Percentiles rank a stretch among this genome's conserved stretches.
Conservation (phyloP, 2,888 invertebrate species). For the Scaptomyza caliginosa region DNA sequence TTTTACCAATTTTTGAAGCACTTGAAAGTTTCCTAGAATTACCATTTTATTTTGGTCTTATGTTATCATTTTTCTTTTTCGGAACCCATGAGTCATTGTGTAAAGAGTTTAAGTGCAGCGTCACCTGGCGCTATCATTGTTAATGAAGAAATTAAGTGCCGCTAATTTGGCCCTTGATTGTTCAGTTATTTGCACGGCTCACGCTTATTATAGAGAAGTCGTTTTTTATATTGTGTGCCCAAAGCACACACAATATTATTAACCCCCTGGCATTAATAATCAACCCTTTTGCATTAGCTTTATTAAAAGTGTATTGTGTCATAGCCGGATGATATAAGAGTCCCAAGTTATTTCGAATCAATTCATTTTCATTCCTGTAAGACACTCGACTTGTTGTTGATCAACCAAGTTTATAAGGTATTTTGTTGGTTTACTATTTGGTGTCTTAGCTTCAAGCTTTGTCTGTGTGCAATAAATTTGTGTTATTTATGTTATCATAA, state of each 20-base stretch:
- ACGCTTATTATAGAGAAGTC: conserved; percentile 42
- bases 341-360: conserved; percentile 11
- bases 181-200: conserved; percentile 60
- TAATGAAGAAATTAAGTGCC: conserved; percentile 55
- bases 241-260: conserved; percentile 46
- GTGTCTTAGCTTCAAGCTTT: conserved; percentile 13
- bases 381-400: conserved; percentile 6
- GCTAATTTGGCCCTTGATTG: conserved; percentile 69
- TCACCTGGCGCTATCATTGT: conserved; percentile 44
- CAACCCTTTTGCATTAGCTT: conserved; percentile 57
- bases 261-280: conserved; percentile 55
- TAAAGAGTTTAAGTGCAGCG: background rate
- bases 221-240: conserved; percentile 34
- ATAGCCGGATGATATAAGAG: conserved; percentile 10
- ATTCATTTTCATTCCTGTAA: conserved; percentile 11
- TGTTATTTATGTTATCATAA: conserved; percentile 40
- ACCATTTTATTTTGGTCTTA: conserved; percentile 8
- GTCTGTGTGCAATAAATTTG: conserved; percentile 13
- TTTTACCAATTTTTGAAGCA: background rate
- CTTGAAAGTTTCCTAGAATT: conserved; percentile 23
- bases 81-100: conserved; percentile 20
- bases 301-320: conserved; percentile 52
- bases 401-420: background rate
- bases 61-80: conserved; percentile 1
- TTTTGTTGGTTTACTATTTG: conserved; percentile 13